Base-by-base conservation (phyloP, 2,797 vertebrate species). In the Sebastes goodei region DNA sequence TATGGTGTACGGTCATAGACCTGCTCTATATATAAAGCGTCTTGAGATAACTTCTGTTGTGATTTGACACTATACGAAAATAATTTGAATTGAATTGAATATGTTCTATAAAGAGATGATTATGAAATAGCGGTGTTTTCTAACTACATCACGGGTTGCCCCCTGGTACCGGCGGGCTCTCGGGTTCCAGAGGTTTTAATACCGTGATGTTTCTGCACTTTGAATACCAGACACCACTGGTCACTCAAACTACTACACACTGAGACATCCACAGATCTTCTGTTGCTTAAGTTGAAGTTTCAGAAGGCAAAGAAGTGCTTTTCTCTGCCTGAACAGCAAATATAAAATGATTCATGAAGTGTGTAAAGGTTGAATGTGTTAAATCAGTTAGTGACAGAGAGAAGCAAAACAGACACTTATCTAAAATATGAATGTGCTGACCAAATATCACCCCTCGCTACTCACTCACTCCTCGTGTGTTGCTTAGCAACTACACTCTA, bases 401-500 rank as follows among this genome's bases (percentile, higher is more conserved):
- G 20, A 71, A 42, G 15, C 32, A 66, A 76, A 78, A 56, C 75
- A 32, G 56, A 52, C 55, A 68, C 21, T 12, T 76, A 38, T 81
- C 71, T 53, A 30, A 85, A 80, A 83, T 72, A 74, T 78, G 61
- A 77, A 85, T 71, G 52, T 21, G 8, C 23, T 71, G 69, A 74
- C 75, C 67, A 71, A 57, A 83, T n/a, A 74, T 66, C 76, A 56
- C 33, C 56, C 14, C 12, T 46, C 60, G 30, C 25, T 25, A n/a
- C 29, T 74, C 61, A 23, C 66, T 79, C 56, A 12, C 46, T 78
- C 60, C 65, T 56, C 53, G 25, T 7, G 56, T 33, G 88, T 89
- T 90, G 80, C 88, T 85, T 77, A 86, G 90, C 84, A 89, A 92
- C 88, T 68, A 49, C 21, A 25, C 27, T 83, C 68, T 49, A 74